Percentiles rank a stretch among this genome's conserved stretches.
phyloP scores from a whole-genome alignment of 2,888 invertebrate species.

The Rhyacophila evoluta region DNA sequence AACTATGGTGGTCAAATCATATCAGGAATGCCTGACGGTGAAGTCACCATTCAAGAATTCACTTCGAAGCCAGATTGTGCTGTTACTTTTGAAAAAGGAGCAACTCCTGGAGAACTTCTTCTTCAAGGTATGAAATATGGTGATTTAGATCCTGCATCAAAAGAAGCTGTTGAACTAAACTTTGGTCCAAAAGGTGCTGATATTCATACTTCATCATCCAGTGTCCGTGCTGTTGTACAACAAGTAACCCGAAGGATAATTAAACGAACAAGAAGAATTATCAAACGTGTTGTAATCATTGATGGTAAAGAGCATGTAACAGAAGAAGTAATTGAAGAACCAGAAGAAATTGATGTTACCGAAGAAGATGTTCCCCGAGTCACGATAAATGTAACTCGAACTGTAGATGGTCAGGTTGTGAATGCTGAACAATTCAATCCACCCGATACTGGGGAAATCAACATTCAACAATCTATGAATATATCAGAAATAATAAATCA shows the following conservation, averaged over 20 bases:
- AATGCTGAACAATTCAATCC: slow-evolving; percentile 50
- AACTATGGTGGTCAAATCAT: slow-evolving; percentile 75
- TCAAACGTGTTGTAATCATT: slow-evolving; percentile 80
- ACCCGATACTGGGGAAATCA: slow-evolving; percentile 40
- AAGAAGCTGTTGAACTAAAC: slow-evolving; percentile 56
- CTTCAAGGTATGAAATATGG: slow-evolving; percentile 60
- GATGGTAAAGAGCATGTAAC: slow-evolving; percentile 87
- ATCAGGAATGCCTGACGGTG: slow-evolving; percentile 74
- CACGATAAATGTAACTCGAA: slow-evolving; percentile 75
- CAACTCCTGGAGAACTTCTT: slow-evolving; percentile 68
- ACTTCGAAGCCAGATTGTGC: slow-evolving; percentile 73
- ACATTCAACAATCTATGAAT: not conserved
- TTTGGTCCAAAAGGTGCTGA: slow-evolving; percentile 60
- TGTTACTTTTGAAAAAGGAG: slow-evolving; percentile 70
- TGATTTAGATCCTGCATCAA: slow-evolving; percentile 57
- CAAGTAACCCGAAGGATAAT: slow-evolving; percentile 85
- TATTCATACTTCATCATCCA: slow-evolving; percentile 75
- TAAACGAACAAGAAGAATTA: slow-evolving; percentile 79
- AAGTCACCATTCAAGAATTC: slow-evolving; percentile 75
- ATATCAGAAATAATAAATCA: slow-evolving; percentile 8
- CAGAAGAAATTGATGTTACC: slow-evolving; percentile 79
- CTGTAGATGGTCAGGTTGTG: slow-evolving; percentile 68
- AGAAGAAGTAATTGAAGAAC: slow-evolving; percentile 88
- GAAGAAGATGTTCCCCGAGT: slow-evolving; percentile 80
- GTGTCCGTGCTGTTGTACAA: slow-evolving; percentile 83